These are phyloP conservation scores for Gobius niger DNA, from an alignment of 2,113 vertebrate species.

Conservation along the genomic window DNA sequence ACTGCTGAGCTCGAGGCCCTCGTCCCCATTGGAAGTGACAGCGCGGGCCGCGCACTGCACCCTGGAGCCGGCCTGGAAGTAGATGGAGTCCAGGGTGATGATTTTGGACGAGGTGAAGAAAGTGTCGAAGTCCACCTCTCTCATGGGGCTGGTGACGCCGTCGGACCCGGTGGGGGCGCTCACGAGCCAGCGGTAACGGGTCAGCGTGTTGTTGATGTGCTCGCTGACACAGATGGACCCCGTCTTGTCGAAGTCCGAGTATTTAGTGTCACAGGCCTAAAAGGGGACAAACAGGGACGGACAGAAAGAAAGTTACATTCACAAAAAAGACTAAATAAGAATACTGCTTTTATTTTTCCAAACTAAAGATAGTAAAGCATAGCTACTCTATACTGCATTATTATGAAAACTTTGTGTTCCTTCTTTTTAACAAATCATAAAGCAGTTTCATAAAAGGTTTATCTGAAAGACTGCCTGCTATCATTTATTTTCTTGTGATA, in stretches of 20 bases:
- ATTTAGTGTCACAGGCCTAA: conserved; percentile 91
- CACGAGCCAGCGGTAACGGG: conserved; percentile 89
- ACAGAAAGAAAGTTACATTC: no score
- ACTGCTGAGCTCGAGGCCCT: conserved; percentile 90
- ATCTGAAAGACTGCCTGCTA: no score
- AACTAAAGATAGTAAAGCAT: no score
- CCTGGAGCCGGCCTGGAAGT: conserved; percentile 91
- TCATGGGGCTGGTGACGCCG: conserved; percentile 90
- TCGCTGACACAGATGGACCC: conserved; percentile 90
- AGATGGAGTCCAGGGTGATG: conserved; percentile 91
- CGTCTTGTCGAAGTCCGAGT: conserved; percentile 88
- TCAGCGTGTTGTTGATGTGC: conserved; percentile 89
- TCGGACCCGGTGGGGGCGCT: conserved; percentile 86
- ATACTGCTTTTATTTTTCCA: no score
- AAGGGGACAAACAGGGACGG: conserved; percentile 18
- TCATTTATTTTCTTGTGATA: no score
- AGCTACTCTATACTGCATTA: no score
- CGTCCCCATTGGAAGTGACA: conserved; percentile 83
- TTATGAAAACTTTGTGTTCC: no score
- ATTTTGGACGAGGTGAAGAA: conserved; percentile 95
- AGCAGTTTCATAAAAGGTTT: no score
- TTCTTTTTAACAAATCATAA: no score
- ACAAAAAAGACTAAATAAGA: no score
- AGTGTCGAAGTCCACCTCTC: conserved; percentile 91
- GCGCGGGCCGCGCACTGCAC: conserved; percentile 91